Evolutionary conservation across 2,797 vertebrate genomes (phyloP), one percentile per base, ranked within the genome.

Genomic region (Mormyrus hasselquistii): DNA sequence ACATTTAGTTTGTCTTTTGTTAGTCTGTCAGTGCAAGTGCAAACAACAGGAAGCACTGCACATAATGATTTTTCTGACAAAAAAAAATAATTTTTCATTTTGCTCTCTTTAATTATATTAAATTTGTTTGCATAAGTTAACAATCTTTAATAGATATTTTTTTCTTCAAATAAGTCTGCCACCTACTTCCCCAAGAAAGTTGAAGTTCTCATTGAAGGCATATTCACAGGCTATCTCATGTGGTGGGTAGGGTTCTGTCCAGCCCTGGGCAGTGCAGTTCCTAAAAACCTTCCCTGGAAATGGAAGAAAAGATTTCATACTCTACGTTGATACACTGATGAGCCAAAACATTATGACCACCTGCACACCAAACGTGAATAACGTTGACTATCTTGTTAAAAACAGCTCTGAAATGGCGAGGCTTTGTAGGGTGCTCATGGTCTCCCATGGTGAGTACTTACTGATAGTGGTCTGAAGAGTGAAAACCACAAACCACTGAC

Each of bases 231-330:
- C 96, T 0, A 96, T 91, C 88, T 95, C 94, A 0, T 96, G 95
- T 83, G 94, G 95, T 0, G 96, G 96, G 89, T 96, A 97, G 0
- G 93, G 90, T 9, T 96, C 95, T 2, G 96, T 96, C 97, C 97
- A 97, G 89, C 97, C 97, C 0, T 93, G 90, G 0, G 90, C 93
- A 0, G 97, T 97, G 88, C 97, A 97, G 90, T 97, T 97, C 90
- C 96, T 95, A 91, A 95, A 95, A 83, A 97, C 92, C 90, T 93
- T 94, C 85, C 96, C 97, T 97, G 93, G 22, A 38, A 44, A 79
- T 10, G 59, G 9, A 65, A 65, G 59, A 29, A 65, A 65, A 29
- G 22, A 65, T 29, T 65, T 65, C 59, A 65, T 29, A 34, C 29
- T 34, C 29, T 34, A 25, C 3, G 2, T 4, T 22, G 22, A 65